Evolutionary conservation across 2,888 invertebrate genomes (phyloP).

Genomic region (Cephus pulcher): DNA sequence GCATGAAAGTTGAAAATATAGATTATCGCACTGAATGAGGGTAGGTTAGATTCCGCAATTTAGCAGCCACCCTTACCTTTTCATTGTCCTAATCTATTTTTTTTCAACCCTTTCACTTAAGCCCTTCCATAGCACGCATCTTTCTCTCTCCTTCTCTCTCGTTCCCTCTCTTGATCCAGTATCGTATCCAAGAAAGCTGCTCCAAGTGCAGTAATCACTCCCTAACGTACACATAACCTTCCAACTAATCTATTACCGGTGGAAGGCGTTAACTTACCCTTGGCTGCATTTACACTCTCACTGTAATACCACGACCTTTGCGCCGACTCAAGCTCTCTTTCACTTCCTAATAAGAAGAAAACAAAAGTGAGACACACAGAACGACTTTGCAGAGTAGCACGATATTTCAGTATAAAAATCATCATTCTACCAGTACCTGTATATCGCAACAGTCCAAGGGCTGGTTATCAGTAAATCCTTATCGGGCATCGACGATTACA

Average conservation of each 20-base stretch:
- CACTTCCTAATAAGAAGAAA: neutral
- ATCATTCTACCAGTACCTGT: neutral
- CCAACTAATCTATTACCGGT: conserved; percentile 16
- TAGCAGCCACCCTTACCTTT: neutral
- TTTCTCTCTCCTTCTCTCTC: neutral
- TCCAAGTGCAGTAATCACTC: conserved; percentile 7
- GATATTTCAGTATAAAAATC: neutral
- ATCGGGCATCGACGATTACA: neutral
- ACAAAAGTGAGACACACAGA: neutral
- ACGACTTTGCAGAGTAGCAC: neutral
- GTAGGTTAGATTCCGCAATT: neutral
- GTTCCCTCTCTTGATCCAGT: conserved; percentile 17
- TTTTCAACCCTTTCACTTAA: neutral
- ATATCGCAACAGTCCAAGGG: neutral
- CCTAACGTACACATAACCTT: neutral
- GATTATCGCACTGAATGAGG: neutral
- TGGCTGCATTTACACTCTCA: neutral
- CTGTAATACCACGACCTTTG: neutral
- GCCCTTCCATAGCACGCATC: neutral
- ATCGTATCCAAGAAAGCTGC: neutral
- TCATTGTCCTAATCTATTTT: neutral
- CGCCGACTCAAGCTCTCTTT: neutral
- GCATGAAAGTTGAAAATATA: neutral
- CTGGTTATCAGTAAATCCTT: neutral
- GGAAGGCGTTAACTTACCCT: conserved; percentile 14